Conservation (phyloP, 2,888 invertebrate species). For the Alviniconcha strummeri region DNA sequence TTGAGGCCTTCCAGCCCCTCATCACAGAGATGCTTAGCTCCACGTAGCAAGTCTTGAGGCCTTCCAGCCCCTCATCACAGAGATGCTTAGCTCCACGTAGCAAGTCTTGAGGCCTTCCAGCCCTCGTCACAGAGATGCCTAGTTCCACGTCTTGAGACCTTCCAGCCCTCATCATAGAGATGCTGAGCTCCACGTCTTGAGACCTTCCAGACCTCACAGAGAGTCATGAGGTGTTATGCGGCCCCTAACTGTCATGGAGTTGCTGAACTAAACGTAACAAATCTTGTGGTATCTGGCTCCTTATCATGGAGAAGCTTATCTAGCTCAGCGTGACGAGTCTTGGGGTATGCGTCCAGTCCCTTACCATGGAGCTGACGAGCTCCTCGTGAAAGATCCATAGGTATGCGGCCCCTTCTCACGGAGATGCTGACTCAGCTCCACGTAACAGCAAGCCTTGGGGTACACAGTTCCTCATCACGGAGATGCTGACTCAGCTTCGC, state of each 20-base stretch:
- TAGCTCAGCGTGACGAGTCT: no score
- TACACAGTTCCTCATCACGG: no score
- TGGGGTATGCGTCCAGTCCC: no score
- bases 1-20: slow-evolving; percentile 26
- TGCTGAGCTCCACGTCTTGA: not conserved
- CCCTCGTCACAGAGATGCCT: not conserved
- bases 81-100: no score
- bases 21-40: slow-evolving; percentile 29
- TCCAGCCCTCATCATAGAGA: slow-evolving; percentile 28
- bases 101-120: not conserved
- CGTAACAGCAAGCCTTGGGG: not conserved
- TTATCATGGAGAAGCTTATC: no score
- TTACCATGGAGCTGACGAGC: not conserved
- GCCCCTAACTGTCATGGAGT: no score
- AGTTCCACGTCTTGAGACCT: not conserved
- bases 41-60: not conserved
- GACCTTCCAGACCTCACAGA: not conserved
- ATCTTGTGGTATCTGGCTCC: no score
- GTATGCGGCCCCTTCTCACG: slow-evolving; percentile 19
- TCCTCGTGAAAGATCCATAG: not conserved
- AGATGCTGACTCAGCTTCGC: not conserved
- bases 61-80: not conserved
- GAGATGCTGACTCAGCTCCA: slow-evolving; percentile 22
- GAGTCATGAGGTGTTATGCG: no score
- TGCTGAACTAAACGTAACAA: no score